Base-by-base conservation (phyloP, 2,797 vertebrate species). In the Coregonus sp. region DNA sequence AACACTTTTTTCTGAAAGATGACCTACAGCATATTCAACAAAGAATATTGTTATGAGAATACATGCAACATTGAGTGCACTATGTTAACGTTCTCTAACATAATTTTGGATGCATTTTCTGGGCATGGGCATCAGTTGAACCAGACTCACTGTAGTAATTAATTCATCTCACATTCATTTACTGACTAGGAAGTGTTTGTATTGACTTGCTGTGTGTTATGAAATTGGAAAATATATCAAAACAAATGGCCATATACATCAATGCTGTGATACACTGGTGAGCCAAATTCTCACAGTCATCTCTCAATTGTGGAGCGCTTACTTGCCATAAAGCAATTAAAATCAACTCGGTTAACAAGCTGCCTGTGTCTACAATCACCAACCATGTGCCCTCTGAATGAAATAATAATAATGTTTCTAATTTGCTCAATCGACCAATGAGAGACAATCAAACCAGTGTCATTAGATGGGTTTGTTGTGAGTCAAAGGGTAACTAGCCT, bases 1-100 rank as follows among this genome's bases (percentile, higher is more conserved):
- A 37, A 86, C 82, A 81, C 33, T 69, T 74, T 84, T 88, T 85
- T 82, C 91, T 91, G 90, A 90, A 92, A 92, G 72, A 47, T 47
- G 9, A 47, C 25, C 15, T 7, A 72, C n/a, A 3, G 74, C 20
- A 75, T 68, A 75, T 7, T 68, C 16, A 35, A 66, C 14, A n/a
- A 37, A 73, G 16, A n/a, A 56, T 56, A 56, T 56, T 47, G 9
- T 47, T 12, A 12, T 47, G 40, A 12, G 40, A 47, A 47, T 47
- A 47, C 40, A 47, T 47, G 40, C 40, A 47, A 47, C 40, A 11
- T 47, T 47, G 40, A 47, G 40, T 47, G 40, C 9, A 47, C 40
- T 11, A 47, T 47, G 40, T 47, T 12, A 47, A 47, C 9, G 40
- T 47, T 47, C 40, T 47, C 40, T 11, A 47, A 47, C 40, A 47